phyloP scores from a whole-genome alignment of 1,140 invertebrate species.

The Diplogasteroides magnus region DNA sequence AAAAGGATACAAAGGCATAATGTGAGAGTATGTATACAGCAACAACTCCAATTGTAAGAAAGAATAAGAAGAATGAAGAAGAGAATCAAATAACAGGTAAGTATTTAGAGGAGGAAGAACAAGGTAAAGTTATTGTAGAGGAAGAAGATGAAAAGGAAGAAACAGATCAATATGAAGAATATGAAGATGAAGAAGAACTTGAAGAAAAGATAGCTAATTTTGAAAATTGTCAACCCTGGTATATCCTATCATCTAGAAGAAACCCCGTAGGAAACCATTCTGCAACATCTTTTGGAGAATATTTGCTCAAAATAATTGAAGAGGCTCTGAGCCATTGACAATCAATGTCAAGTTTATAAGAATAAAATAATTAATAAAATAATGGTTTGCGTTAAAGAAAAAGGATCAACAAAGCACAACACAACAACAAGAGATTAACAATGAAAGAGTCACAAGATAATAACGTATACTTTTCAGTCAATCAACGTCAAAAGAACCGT shows the following conservation, averaged over 20 bases:
- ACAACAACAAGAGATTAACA: conserved; percentile 5
- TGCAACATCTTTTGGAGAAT: no score
- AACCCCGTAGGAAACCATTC: no score
- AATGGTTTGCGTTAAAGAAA: no score
- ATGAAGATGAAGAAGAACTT: not conserved
- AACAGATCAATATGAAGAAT: conserved; percentile 13
- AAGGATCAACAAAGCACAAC: not conserved
- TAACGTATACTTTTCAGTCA: not conserved
- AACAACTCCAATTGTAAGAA: not conserved
- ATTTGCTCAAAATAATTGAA: no score
- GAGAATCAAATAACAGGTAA: not conserved
- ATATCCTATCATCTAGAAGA: not conserved
- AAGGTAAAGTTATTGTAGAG: no score
- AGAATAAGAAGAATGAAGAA: not conserved
- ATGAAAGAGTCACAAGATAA: not conserved
- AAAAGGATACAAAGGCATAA: no score
- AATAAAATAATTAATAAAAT: no score
- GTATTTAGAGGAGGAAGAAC: not conserved
- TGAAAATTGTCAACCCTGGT: conserved; percentile 1
- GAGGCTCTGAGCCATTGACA: no score
- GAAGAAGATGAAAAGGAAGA: conserved; percentile 1
- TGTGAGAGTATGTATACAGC: no score
- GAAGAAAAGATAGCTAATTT: conserved; percentile 5
- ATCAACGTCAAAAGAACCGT: conserved; percentile 4
- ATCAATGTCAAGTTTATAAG: no score